Base-by-base conservation (phyloP, 2,113 vertebrate species). In the Tinamus guttatus region DNA sequence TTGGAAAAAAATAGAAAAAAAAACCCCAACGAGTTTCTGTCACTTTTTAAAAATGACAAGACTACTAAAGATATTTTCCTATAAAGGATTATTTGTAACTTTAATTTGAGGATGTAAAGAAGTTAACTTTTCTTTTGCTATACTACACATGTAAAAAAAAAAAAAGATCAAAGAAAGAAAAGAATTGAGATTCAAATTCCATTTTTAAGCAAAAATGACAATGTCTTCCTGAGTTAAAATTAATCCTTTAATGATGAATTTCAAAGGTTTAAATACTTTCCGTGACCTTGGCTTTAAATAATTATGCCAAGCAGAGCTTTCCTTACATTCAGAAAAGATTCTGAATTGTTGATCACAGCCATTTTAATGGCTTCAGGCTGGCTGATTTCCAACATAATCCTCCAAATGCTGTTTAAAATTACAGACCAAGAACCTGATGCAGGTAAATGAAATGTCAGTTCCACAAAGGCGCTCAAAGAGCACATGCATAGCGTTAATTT, bases 241-340 rank as follows among this genome's bases (percentile, higher is more conserved):
- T 98, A 98, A 98, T 98, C 98, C 97, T 97, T 98, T 98, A 98
- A 98, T 98, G 98, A 98, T 97, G 98, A 98, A 97, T 98, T 98
- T 98, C 97, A 98, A 98, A 98, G 97, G 96, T 98, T 97, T 97
- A 97, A 98, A 97, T 97, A 98, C 97, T 97, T 98, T 96, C 97
- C 95, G 63, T 98, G 97, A 98, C 98, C 97, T 97, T 98, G 97
- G 97, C 96, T 98, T 98, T 97, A 96, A 97, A 98, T 98, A 98
- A 98, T 98, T 98, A 98, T 96, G 96, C 98, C 97, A 97, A 97
- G 96, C 60, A 2, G 92, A 95, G 97, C 94, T 96, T 98, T 98
- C 96, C 94, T 97, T 96, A 97, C 97, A 97, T 97, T 98, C 94
- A 97, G 97, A 97, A 98, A 98, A 98, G 97, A 98, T 97, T 94